Evolutionary conservation across 2,113 vertebrate species (phyloP).

Genomic region (Numida meleagris): DNA sequence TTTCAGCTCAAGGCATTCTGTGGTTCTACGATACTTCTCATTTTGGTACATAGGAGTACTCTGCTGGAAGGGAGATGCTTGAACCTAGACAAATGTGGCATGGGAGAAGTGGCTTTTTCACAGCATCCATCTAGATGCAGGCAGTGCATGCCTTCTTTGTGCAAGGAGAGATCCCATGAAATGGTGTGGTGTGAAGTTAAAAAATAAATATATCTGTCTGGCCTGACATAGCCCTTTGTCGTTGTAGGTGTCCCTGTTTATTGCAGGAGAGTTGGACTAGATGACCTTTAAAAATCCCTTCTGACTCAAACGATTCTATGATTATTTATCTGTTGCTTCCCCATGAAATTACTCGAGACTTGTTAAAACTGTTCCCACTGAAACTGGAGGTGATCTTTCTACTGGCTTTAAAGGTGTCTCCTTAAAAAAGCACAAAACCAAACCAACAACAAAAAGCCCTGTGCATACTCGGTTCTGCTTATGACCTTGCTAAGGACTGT

Average conservation of each 20-base stretch:
- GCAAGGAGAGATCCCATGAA: background rate
- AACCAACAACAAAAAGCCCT: background rate
- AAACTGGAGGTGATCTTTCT: background rate
- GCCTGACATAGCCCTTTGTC: accelerated
- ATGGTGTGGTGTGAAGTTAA: accelerated
- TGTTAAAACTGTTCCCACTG: background rate
- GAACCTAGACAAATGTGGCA: background rate
- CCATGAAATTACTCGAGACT: background rate
- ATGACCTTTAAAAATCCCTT: too few species aligned
- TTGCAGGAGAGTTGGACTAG: too few species aligned
- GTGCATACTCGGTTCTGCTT: background rate
- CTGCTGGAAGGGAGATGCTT: background rate
- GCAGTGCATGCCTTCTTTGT: accelerated
- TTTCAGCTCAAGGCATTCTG: background rate
- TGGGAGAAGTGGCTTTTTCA: background rate
- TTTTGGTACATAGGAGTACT: background rate
- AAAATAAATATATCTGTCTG: too few species aligned
- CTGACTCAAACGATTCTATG: too few species aligned
- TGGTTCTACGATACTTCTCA: background rate
- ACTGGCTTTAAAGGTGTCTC: background rate
- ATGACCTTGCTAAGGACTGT: background rate
- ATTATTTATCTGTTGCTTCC: background rate
- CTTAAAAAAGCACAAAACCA: background rate
- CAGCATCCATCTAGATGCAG: background rate
- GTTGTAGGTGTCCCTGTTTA: too few species aligned